These are phyloP conservation scores for Platycheirus albimanus DNA, from an alignment of 2,888 invertebrate species.

Conservation along the genomic window DNA sequence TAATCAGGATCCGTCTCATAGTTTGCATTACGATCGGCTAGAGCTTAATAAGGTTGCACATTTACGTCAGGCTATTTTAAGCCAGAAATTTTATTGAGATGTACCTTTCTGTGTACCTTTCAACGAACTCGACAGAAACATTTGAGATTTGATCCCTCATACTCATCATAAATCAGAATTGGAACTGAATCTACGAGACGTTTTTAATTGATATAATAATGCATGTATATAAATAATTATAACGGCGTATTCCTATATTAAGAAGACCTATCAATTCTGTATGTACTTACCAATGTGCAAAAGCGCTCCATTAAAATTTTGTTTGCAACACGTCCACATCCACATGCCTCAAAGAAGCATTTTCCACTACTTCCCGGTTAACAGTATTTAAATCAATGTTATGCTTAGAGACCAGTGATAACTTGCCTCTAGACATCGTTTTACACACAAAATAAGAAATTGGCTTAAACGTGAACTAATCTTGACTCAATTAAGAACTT, in stretches of 20 bases:
- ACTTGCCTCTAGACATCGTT: constrained; percentile 27
- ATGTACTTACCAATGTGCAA: too few species aligned
- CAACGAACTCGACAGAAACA: constrained; percentile 10
- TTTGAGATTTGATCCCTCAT: constrained; percentile 26
- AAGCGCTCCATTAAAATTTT: background rate
- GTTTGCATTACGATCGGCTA: background rate
- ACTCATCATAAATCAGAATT: constrained; percentile 18
- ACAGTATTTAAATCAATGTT: constrained; percentile 18
- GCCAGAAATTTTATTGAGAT: background rate
- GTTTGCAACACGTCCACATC: background rate
- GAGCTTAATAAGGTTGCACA: background rate
- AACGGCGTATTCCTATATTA: constrained; percentile 25
- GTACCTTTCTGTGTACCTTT: constrained; percentile 2
- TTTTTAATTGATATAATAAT: constrained; percentile 11
- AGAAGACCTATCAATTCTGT: too few species aligned
- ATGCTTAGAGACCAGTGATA: constrained; percentile 26
- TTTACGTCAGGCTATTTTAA: constrained; percentile 5
- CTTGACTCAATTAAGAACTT: constrained; percentile 4
- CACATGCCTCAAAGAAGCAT: background rate
- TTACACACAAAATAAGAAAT: background rate
- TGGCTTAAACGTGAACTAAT: constrained; percentile 16
- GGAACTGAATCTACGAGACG: constrained; percentile 21
- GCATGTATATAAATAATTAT: constrained; percentile 16
- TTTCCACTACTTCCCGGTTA: constrained; percentile 7
- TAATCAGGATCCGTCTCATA: constrained; percentile 14